phyloP scores from a whole-genome alignment of 1,140 invertebrate species.

The Lethrus apterus region DNA sequence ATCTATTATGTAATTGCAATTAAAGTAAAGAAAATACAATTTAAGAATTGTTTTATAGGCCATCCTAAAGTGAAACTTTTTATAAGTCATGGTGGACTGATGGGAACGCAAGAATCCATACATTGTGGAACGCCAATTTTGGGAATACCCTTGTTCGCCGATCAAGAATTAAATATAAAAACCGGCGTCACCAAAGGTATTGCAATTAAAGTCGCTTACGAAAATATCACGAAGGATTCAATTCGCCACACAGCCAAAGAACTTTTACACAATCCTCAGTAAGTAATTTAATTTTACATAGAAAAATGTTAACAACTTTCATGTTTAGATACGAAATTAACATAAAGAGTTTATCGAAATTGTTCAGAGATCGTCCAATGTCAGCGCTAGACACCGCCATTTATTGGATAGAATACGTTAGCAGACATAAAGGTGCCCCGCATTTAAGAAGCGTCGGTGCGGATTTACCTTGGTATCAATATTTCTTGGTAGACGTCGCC shows the following conservation, averaged over 20 bases:
- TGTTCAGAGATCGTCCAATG: conserved; percentile 45
- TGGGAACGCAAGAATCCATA: conserved; percentile 47
- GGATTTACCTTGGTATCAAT: conserved; percentile 45
- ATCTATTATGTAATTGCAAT: conserved; percentile 46
- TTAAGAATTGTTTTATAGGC: conserved; percentile 29
- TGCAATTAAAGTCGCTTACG: conserved; percentile 33
- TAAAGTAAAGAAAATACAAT: neutral
- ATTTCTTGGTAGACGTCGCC: conserved; percentile 45
- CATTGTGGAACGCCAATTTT: conserved; percentile 49
- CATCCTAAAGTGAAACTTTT: conserved; percentile 49
- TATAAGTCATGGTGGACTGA: conserved; percentile 51
- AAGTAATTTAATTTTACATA: conserved; percentile 6
- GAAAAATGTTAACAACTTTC: neutral
- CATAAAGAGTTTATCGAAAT: conserved; percentile 29
- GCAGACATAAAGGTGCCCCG: conserved; percentile 43
- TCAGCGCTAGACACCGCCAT: conserved; percentile 47
- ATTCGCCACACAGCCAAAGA: conserved; percentile 28
- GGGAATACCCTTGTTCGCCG: conserved; percentile 48
- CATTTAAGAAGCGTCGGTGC: conserved; percentile 42
- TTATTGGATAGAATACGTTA: conserved; percentile 54
- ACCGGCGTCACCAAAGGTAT: conserved; percentile 36
- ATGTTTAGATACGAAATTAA: neutral
- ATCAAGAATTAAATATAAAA: conserved; percentile 46
- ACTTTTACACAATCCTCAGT: conserved; percentile 35
- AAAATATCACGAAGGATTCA: conserved; percentile 34